Base-by-base conservation (phyloP, 2,888 invertebrate species). In the Heteromurus nitidus region DNA sequence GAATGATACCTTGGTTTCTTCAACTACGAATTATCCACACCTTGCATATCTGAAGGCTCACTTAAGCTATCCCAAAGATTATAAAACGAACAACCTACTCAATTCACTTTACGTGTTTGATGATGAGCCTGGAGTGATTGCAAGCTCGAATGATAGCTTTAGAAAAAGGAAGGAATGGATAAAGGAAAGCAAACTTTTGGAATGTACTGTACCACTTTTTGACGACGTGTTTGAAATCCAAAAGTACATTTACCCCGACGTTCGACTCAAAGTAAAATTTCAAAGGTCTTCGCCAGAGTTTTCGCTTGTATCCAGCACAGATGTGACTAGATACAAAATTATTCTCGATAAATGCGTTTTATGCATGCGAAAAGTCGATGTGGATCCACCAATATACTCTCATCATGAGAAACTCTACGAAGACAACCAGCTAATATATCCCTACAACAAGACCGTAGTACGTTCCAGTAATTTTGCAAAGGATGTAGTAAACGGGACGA, bases 361-460 rank as follows among this genome's bases (percentile, higher is more conserved):
- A n/a, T n/a, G n/a, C n/a, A n/a, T n/a, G n/a, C n/a, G n/a, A n/a
- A n/a, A n/a, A n/a, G n/a, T n/a, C n/a, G n/a, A n/a, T n/a, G n/a
- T n/a, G n/a, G 22, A 9, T 2, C 31, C 53, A 7, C 18, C 2
- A 13, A 42, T 70, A 16, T 58, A 42, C 24, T 3, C 2, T n/a
- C 0, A 16, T 3, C 70, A 70, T 7, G 13, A 42, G 24, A 28
- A 26, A 11, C 13, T 42, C 42, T 70, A n/a, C n/a, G 42, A 70
- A 60, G 13, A 55, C 20, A 58, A 70, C 11, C 18, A 55, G 1
- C 20, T 70, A 1, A 13, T 24, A 16, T 70, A 70, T 22, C 22
- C 26, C 1, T 70, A 16, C 24, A 36, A 18, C 20, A 70, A 70
- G 24, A 58, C 70, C 7, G 60, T 28, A 3, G 1, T 70, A 13